Conservation (phyloP, 2,888 invertebrate species). For the Pollenia labialis region DNA sequence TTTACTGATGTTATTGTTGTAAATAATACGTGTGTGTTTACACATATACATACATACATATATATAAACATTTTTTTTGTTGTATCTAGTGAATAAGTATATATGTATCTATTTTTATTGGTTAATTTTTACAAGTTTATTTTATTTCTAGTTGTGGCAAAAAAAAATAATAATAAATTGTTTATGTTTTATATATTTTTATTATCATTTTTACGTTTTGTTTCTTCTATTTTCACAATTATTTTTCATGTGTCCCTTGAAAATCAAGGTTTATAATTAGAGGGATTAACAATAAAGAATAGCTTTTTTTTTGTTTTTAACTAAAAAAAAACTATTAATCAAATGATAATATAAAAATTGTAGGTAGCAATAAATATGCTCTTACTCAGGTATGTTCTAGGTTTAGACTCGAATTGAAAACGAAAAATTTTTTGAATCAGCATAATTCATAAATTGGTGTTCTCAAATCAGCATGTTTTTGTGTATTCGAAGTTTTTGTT, state of each 20-base stretch:
- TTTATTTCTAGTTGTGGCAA: constrained; percentile 8
- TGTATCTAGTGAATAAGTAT: constrained; percentile 16
- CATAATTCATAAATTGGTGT: no score
- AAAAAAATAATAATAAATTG: neutral
- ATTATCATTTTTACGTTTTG: constrained; percentile 40
- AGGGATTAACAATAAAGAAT: neutral
- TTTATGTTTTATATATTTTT: constrained; percentile 23
- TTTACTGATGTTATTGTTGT: constrained; percentile 31
- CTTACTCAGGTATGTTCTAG: no score
- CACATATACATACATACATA: neutral
- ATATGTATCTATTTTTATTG: constrained; percentile 19
- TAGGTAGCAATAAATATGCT: no score
- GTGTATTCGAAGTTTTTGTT: no score
- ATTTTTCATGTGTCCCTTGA: constrained; percentile 22
- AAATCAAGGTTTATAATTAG: constrained; percentile 19
- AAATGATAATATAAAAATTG: no score
- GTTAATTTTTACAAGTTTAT: constrained; percentile 17
- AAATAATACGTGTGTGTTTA: neutral
- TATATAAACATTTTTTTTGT: neutral
- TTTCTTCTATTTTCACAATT: constrained; percentile 6
- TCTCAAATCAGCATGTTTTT: no score
- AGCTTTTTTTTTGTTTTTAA: no score
- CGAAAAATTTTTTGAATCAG: no score
- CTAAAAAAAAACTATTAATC: no score
- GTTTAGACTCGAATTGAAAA: no score